Percentiles rank a stretch among this genome's conserved stretches.
Evolutionary conservation across 2,888 invertebrate genomes (phyloP).

Genomic region (Nomada ruficornis): DNA sequence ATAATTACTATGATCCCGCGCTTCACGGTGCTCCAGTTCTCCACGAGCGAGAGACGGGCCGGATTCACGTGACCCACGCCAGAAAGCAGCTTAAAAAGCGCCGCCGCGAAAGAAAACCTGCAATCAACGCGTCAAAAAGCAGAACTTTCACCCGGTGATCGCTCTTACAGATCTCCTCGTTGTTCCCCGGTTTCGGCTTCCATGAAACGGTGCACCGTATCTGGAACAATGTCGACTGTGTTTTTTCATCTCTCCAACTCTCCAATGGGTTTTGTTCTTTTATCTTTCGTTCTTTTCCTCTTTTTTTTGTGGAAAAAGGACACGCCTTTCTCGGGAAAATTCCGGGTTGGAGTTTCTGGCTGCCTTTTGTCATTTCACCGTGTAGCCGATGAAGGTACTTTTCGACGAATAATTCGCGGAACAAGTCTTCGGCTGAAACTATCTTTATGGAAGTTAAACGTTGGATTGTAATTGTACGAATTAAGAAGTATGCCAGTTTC

Average conservation of each 20-base stretch:
- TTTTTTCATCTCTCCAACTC: constrained; percentile 10
- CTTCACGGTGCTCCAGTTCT: constrained; percentile 79
- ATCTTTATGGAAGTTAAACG: too few relatives aligned
- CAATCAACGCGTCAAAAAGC: constrained; percentile 78
- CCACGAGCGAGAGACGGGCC: constrained; percentile 65
- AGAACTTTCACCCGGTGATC: constrained; percentile 74
- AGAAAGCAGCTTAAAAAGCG: constrained; percentile 63
- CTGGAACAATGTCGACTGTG: constrained; percentile 48
- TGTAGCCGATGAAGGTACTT: background rate
- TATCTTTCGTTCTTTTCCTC: background rate
- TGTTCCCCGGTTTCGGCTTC: constrained; percentile 18
- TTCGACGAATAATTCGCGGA: too few relatives aligned
- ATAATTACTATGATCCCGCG: constrained; percentile 79
- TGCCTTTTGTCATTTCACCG: background rate
- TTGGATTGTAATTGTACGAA: too few relatives aligned
- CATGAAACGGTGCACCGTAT: constrained; percentile 32
- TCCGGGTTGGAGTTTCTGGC: background rate
- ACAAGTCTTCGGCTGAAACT: too few relatives aligned
- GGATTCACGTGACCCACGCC: constrained; percentile 68
- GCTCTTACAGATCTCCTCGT: constrained; percentile 38
- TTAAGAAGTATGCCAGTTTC: too few relatives aligned
- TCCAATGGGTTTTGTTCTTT: background rate
- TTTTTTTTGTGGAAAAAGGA: background rate
- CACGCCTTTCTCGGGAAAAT: constrained; percentile 12
- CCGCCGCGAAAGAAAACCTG: constrained; percentile 73